These are phyloP conservation scores for Onychomys arenicola DNA, from an alignment of 2,797 vertebrate species.

Conservation along the genomic window DNA sequence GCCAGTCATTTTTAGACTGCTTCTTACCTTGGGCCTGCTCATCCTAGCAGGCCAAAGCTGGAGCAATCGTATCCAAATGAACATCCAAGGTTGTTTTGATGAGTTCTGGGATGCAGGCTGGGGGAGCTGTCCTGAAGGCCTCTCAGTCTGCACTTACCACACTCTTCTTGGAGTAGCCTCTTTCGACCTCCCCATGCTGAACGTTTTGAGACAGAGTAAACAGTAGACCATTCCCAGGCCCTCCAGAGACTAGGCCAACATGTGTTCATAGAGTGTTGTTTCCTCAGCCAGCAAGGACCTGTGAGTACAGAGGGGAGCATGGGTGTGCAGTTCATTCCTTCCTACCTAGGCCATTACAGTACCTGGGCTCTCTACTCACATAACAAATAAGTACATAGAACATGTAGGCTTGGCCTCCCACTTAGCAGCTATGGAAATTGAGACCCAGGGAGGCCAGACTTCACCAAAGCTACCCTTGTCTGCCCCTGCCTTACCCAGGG, in stretches of 20 bases:
- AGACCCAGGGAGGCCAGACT: neutral
- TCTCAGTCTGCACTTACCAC: neutral
- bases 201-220: too few species aligned
- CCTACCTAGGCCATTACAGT: too few species aligned
- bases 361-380: neutral
- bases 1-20: neutral
- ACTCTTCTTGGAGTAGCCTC: neutral
- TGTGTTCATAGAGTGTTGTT: accelerated
- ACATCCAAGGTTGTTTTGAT: too few species aligned
- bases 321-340: accelerated
- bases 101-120: neutral
- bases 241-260: neutral
- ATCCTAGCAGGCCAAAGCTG: neutral
- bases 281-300: neutral
- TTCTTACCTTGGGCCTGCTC: neutral
- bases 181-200: neutral
- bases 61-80: neutral
- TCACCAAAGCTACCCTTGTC: neutral
- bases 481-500: neutral
- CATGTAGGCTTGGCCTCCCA: neutral
- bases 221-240: accelerated
- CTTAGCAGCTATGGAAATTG: neutral
- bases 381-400: neutral
- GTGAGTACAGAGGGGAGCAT: accelerated
- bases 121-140: too few species aligned